Percentiles rank a stretch among this genome's conserved stretches.
Evolutionary conservation across 2,113 vertebrate genomes (phyloP).

Genomic region (Paedocypris sp.): DNA sequence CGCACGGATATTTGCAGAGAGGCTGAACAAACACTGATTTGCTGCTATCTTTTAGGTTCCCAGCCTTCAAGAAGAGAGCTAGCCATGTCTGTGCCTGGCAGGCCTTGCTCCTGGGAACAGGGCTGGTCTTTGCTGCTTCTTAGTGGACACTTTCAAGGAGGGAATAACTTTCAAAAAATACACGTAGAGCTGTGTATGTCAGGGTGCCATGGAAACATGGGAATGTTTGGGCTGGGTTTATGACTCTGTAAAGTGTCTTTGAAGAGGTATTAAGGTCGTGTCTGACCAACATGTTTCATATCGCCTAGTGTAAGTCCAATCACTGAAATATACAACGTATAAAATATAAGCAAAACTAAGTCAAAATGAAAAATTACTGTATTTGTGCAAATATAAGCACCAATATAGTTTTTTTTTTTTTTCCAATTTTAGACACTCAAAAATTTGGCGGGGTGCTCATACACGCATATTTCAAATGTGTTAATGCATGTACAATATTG

Average conservation of each 20-base stretch:
- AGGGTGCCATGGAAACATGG: conserved; percentile 32
- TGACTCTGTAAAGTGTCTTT: not conserved
- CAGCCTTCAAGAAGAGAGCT: conserved; percentile 56
- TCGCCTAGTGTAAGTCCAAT: too few relatives aligned
- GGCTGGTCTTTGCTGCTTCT: conserved; percentile 46
- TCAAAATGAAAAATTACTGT: too few relatives aligned
- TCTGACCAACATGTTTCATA: too few relatives aligned
- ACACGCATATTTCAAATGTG: too few relatives aligned
- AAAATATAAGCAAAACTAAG: too few relatives aligned
- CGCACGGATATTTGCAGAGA: conserved; percentile 68
- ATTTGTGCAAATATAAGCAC: too few relatives aligned
- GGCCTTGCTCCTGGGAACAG: conserved; percentile 53
- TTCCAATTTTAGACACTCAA: too few relatives aligned
- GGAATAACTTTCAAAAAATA: conserved; percentile 32
- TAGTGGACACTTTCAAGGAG: conserved; percentile 32
- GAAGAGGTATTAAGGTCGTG: conserved; percentile 13
- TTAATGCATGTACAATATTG: too few relatives aligned
- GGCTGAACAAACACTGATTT: conserved; percentile 77
- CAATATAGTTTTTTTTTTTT: too few relatives aligned
- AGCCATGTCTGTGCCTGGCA: conserved; percentile 36
- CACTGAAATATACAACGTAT: too few relatives aligned
- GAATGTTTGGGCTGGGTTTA: conserved; percentile 28
- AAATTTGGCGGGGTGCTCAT: too few relatives aligned
- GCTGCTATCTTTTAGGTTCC: conserved; percentile 67
- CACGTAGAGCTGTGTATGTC: conserved; percentile 11